phyloP scores from a whole-genome alignment of 2,113 vertebrate species.

The Epinephelus fuscoguttatus region DNA sequence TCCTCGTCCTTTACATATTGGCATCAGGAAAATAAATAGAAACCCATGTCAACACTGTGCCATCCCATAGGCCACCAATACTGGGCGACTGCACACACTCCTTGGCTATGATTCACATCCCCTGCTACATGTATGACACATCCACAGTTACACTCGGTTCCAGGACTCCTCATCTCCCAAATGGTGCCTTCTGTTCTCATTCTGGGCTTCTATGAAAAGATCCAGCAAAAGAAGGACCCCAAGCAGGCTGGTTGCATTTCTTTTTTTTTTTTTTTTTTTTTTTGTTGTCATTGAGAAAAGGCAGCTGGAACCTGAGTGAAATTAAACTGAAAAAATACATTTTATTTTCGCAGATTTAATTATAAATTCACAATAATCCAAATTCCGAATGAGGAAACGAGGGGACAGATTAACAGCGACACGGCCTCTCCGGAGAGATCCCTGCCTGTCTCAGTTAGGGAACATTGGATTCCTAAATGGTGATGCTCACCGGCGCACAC shows the following conservation, averaged over 20 bases:
- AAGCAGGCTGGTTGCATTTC: slow-evolving; percentile 20
- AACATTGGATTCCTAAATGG: slow-evolving; percentile 69
- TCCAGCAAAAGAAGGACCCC: slow-evolving; percentile 51
- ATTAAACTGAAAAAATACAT: not conserved
- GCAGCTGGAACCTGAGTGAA: slow-evolving; percentile 31
- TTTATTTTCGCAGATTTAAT: not conserved
- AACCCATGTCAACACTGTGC: slow-evolving; percentile 47
- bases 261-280: not conserved
- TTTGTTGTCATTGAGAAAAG: slow-evolving; percentile 20
- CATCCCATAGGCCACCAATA: slow-evolving; percentile 57
- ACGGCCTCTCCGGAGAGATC: slow-evolving; percentile 35
- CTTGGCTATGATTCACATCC: slow-evolving; percentile 76
- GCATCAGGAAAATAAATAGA: slow-evolving; percentile 33
- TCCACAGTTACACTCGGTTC: slow-evolving; percentile 78
- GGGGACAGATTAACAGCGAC: slow-evolving; percentile 16
- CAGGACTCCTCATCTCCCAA: slow-evolving; percentile 78
- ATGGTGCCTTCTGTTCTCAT: slow-evolving; percentile 80
- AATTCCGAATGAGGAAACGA: slow-evolving; percentile 5
- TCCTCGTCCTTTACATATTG: not conserved
- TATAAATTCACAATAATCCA: slow-evolving; percentile 8
- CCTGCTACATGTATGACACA: slow-evolving; percentile 79
- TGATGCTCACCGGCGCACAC: slow-evolving; percentile 48
- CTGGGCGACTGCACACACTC: slow-evolving; percentile 40
- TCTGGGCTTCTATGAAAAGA: slow-evolving; percentile 64
- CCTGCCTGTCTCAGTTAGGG: slow-evolving; percentile 48